Percentiles rank a stretch among this genome's conserved stretches.
phyloP scores from a whole-genome alignment of 2,888 invertebrate genomes.

The Nomada ferruginata region DNA sequence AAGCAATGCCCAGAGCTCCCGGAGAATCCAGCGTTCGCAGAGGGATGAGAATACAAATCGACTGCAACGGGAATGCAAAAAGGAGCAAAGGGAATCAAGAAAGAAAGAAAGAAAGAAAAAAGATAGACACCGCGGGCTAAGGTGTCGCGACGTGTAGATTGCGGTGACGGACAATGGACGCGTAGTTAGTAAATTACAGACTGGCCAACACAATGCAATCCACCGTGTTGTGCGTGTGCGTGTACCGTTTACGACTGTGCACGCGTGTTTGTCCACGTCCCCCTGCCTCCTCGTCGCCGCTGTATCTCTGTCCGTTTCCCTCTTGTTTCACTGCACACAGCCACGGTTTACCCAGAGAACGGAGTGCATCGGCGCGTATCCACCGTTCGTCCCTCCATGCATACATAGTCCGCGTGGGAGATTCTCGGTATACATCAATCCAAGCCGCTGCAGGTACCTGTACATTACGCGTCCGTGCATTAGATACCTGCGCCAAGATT shows the following conservation, averaged over 20 bases:
- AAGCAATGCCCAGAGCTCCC: neutral
- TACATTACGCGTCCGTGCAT: constrained; percentile 56
- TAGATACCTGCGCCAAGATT: constrained; percentile 59
- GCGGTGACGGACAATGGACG: constrained; percentile 73
- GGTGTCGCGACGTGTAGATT: constrained; percentile 71
- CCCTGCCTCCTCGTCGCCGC: neutral
- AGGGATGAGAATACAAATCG: neutral
- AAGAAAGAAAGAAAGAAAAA: neutral
- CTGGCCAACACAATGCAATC: constrained; percentile 72
- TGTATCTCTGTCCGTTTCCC: neutral
- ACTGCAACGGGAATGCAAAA: neutral
- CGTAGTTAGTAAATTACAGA: constrained; percentile 80
- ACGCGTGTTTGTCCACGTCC: constrained; percentile 27
- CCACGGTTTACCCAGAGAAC: constrained; percentile 61
- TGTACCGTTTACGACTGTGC: constrained; percentile 5
- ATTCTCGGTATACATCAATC: constrained; percentile 63
- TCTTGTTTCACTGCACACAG: constrained; percentile 11
- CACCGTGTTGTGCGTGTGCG: constrained; percentile 40
- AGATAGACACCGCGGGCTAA: constrained; percentile 37
- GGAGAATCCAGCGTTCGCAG: neutral
- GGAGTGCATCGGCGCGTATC: constrained; percentile 73
- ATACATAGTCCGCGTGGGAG: constrained; percentile 66
- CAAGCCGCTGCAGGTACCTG: constrained; percentile 53
- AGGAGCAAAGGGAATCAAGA: constrained; percentile 21
- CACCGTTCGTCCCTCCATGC: constrained; percentile 66